phyloP scores from a whole-genome alignment of 2,113 vertebrate genomes.

The human region DNA sequence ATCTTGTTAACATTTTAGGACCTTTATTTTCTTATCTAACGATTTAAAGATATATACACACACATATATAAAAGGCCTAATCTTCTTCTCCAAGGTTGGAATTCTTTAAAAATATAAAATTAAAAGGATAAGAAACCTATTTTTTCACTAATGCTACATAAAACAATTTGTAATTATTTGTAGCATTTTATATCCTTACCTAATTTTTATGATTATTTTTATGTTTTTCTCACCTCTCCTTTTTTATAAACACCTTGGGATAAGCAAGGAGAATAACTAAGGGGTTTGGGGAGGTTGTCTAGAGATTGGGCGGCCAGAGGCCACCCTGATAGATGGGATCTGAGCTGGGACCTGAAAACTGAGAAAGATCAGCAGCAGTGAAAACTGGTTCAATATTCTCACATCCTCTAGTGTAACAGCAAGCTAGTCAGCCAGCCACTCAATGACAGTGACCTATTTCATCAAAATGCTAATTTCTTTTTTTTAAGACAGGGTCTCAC shows the following conservation, averaged over 20 bases:
- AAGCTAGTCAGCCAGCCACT: neutral
- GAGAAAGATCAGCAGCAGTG: neutral
- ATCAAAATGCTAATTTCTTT: constrained; percentile 5
- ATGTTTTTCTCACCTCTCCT: constrained; percentile 10
- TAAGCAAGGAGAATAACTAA: neutral
- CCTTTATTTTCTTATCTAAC: constrained; percentile 82
- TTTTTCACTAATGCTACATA: neutral
- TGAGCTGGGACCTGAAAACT: neutral
- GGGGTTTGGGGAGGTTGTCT: fast-evolving
- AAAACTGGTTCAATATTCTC: neutral
- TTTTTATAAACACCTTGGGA: constrained; percentile 9
- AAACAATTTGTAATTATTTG: constrained; percentile 4
- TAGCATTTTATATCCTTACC: neutral
- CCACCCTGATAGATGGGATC: neutral
- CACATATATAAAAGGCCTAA: neutral
- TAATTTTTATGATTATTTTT: constrained; percentile 16
- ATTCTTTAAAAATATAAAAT: constrained; percentile 41
- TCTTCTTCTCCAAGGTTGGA: constrained; percentile 54
- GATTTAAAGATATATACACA: constrained; percentile 47
- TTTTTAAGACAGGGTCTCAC: neutral
- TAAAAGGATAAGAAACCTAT: neutral
- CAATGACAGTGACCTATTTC: neutral
- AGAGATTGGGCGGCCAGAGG: neutral
- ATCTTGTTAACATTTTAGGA: constrained; percentile 82
- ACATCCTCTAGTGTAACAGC: neutral